Conservation (phyloP, 1,140 invertebrate genomes). For the Trachymyrmex cornetzi region DNA sequence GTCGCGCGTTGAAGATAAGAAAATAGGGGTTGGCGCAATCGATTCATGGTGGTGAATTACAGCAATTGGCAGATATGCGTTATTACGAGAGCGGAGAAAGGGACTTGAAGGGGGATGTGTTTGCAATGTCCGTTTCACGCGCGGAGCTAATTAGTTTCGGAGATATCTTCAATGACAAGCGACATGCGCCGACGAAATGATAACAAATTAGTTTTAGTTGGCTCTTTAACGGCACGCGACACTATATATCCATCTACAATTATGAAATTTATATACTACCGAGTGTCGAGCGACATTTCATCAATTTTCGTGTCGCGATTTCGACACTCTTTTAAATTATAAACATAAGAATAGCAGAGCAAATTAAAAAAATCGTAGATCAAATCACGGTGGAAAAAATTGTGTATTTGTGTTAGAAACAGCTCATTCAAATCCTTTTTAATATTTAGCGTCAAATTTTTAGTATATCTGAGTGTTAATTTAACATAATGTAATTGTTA, state of each 20-base stretch:
- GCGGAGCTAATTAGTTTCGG: conserved; percentile 61
- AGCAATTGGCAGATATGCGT: conserved; percentile 55
- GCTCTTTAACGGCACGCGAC: conserved; percentile 56
- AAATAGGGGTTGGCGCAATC: conserved; percentile 41
- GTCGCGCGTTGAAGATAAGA: conserved; percentile 57
- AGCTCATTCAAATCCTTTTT: no score
- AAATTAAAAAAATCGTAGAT: not conserved
- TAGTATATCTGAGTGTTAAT: no score
- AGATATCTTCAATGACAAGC: conserved; percentile 62
- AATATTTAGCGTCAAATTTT: no score
- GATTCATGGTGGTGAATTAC: conserved; percentile 44
- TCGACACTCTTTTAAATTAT: not conserved
- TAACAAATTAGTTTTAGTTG: conserved; percentile 61
- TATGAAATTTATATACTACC: conserved; percentile 11
- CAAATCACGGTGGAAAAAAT: not conserved
- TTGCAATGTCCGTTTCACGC: conserved; percentile 55
- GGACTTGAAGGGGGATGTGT: not conserved
- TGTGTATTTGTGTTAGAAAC: no score
- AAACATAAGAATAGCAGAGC: not conserved
- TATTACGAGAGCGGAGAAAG: conserved; percentile 33
- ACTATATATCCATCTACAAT: conserved; percentile 31
- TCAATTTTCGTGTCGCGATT: not conserved
- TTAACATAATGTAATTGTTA: no score
- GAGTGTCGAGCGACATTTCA: not conserved
- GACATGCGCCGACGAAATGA: conserved; percentile 37